Evolutionary conservation across 2,888 invertebrate species (phyloP), one percentile per base, ranked within the genome.

Genomic region (Luperina testacea): DNA sequence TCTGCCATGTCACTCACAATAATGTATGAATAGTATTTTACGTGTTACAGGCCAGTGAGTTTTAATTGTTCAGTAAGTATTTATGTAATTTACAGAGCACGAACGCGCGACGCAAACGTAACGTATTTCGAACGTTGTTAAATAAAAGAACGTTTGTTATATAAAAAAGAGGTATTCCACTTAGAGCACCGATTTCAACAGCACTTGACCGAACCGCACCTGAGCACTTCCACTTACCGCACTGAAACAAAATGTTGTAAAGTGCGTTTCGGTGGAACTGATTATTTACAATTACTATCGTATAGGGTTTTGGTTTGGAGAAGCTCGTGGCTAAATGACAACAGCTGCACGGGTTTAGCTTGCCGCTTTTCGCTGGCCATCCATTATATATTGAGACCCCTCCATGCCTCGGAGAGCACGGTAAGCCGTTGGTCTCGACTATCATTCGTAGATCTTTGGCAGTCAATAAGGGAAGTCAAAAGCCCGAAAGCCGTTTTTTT

Each of bases 1-100:
- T 86, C 80, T 59, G 69, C 20, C 9, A 27, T 27, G 79, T 86
- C 87, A 86, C 69, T 75, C 72, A 73, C 63, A 75, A 38, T 86
- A 72, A 82, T 70, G 48, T 59, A 20, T 72, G 84, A 70, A 83
- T 83, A 72, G 69, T 63, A 82, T 63, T 68, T 74, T 72, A 27
- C 3, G 57, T 72, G 42, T 27, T 51, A 65, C 53, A 63, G 68
- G 20, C 51, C 81, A 72, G 15, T 72, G 81, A 72, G 45, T 69
- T 84, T 71, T 38, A 81, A 67, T 84, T 84, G 67, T 67, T 71
- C 38, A 64, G 17, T 71, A 38, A 53, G 24, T 70, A 32, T 17
- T 32, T 8, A 27, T 38, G 53, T 45, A 45, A 32, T 32, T 59
- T 59, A n/a, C n/a, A 32, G 13, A 63, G 20, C 17, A 63, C 17